Percentiles rank a stretch among this genome's conserved stretches.
These are phyloP conservation scores for Pyrocoelia pectoralis DNA, from an alignment of 2,888 invertebrate genomes.

Conservation along the genomic window DNA sequence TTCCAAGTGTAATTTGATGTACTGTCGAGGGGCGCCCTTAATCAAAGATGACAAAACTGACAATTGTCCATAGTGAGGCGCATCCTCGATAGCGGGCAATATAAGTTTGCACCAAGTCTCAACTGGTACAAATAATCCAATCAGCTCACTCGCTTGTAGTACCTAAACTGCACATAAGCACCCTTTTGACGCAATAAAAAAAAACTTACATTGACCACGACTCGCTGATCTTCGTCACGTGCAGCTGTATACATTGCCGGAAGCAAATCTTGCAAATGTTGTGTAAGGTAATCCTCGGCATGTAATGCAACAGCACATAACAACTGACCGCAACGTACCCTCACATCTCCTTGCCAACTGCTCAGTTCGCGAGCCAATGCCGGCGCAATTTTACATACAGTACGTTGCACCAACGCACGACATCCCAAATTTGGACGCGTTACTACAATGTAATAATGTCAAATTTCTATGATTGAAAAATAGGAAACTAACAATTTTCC, in stretches of 20 bases:
- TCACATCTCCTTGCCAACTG: constrained; percentile 75
- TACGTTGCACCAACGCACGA: constrained; percentile 76
- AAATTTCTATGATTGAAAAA: too few species aligned
- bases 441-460: constrained; percentile 62
- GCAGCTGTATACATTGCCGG: constrained; percentile 65
- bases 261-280: constrained; percentile 68
- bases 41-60: constrained; percentile 69
- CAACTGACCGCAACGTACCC: constrained; percentile 77
- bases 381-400: constrained; percentile 76
- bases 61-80: constrained; percentile 63
- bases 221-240: constrained; percentile 71
- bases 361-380: constrained; percentile 76
- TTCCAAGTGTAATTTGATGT: constrained; percentile 61
- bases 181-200: constrained; percentile 32
- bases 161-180: constrained; percentile 58
- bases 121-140: constrained; percentile 79
- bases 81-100: constrained; percentile 69
- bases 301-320: constrained; percentile 76
- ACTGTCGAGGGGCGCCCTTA: constrained; percentile 64
- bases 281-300: constrained; percentile 77
- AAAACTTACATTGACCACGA: constrained; percentile 64
- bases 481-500: constrained; percentile 61
- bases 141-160: constrained; percentile 72
- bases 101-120: constrained; percentile 73
- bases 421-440: constrained; percentile 89